Conservation (phyloP, 2,888 invertebrate species). For the Ecliptopera silaceata region DNA sequence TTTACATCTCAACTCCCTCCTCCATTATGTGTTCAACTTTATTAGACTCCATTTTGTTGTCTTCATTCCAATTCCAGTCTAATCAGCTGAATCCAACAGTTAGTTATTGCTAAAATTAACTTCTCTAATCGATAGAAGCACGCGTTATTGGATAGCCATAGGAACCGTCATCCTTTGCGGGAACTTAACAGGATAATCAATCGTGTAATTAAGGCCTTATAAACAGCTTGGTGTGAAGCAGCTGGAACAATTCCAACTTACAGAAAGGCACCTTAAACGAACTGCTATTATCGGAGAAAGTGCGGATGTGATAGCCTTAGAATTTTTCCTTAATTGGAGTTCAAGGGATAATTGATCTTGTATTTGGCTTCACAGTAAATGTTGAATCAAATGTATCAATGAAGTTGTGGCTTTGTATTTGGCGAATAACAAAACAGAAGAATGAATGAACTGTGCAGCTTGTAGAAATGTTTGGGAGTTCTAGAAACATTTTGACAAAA, state of each 20-base stretch:
- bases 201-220: constrained; percentile 53
- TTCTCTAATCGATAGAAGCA: constrained; percentile 61
- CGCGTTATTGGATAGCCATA: constrained; percentile 57
- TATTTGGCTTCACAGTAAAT: too few species aligned
- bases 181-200: constrained; percentile 41
- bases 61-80: constrained; percentile 36
- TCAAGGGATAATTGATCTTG: constrained; percentile 41
- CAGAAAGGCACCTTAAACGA: constrained; percentile 43
- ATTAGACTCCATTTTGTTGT: too few species aligned
- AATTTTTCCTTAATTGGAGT: constrained; percentile 49
- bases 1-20: too few species aligned
- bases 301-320: constrained; percentile 57
- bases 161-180: constrained; percentile 52
- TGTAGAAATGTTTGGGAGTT: too few species aligned
- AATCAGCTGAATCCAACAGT: constrained; percentile 61
- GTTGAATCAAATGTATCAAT: too few species aligned
- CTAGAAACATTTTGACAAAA: too few species aligned
- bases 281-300: constrained; percentile 59
- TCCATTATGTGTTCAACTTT: too few species aligned
- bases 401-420: constrained; percentile 32
- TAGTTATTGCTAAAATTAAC: constrained; percentile 66
- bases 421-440: constrained; percentile 5
- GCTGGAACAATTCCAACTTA: constrained; percentile 1
- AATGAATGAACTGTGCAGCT: not conserved
- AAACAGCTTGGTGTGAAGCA: not conserved